phyloP scores from a whole-genome alignment of 2,888 invertebrate genomes.

The Acronicta alni region DNA sequence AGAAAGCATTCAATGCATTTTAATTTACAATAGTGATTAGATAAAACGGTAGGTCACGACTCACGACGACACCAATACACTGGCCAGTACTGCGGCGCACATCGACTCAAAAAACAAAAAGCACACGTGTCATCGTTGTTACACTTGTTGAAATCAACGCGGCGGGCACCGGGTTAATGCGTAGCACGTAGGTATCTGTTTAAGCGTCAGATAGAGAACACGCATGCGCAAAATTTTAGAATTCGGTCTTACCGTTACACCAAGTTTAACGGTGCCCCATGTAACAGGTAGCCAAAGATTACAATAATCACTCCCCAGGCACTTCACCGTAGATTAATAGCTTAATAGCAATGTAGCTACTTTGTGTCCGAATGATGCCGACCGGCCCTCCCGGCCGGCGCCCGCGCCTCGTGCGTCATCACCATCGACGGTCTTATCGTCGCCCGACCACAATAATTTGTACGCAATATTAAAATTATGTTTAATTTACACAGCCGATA shows the following conservation, averaged over 20 bases:
- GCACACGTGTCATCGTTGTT: conserved; percentile 57
- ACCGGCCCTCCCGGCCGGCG: conserved; percentile 47
- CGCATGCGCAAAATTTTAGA: conserved; percentile 68
- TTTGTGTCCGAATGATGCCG: conserved; percentile 34
- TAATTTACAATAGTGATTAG: conserved; percentile 58
- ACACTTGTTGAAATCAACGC: conserved; percentile 40
- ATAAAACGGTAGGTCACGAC: conserved; percentile 52
- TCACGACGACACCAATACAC: conserved; percentile 39
- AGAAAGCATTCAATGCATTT: conserved; percentile 48
- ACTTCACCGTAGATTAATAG: conserved; percentile 50
- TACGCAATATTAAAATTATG: conserved; percentile 52
- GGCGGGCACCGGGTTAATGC: conserved; percentile 43
- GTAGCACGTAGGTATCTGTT: conserved; percentile 55
- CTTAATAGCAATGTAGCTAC: conserved; percentile 44
- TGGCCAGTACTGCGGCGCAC: conserved; percentile 36
- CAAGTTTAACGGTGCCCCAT: conserved; percentile 59
- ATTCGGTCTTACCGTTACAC: conserved; percentile 69
- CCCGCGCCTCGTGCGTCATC: conserved; percentile 49
- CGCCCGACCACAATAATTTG: conserved; percentile 48
- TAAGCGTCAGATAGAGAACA: conserved; percentile 50
- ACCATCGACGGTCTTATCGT: conserved; percentile 58
- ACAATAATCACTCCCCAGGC: conserved; percentile 63
- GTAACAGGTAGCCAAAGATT: conserved; percentile 68
- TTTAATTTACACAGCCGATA: conserved; percentile 59
- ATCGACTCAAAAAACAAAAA: conserved; percentile 59